These are phyloP conservation scores for Andrena haemorrhoa DNA, from an alignment of 2,888 invertebrate species.

Conservation along the genomic window DNA sequence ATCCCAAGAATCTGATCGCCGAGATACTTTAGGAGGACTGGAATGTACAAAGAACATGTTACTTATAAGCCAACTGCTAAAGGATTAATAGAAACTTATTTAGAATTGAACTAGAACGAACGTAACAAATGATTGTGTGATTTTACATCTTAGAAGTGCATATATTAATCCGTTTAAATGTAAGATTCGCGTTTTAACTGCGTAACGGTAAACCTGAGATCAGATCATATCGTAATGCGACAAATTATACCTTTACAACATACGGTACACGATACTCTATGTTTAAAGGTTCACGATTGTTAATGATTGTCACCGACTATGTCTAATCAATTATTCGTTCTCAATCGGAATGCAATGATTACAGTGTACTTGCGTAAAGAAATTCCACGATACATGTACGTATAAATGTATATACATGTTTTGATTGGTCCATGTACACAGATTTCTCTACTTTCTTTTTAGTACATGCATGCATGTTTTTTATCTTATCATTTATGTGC, in stretches of 20 bases:
- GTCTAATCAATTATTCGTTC: slow-evolving; percentile 42
- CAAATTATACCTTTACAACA: slow-evolving; percentile 21
- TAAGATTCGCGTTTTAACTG: neutral
- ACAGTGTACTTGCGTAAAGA: slow-evolving; percentile 59
- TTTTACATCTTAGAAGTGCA: slow-evolving; percentile 19
- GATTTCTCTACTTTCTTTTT: slow-evolving; percentile 53
- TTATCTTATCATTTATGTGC: slow-evolving; percentile 60
- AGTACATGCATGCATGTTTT: slow-evolving; percentile 64
- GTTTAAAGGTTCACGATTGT: slow-evolving; percentile 6
- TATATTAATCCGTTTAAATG: neutral
- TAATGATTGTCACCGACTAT: slow-evolving; percentile 22
- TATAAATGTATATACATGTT: slow-evolving; percentile 60
- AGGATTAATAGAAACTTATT: neutral
- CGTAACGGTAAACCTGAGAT: slow-evolving; percentile 1
- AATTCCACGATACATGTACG: slow-evolving; percentile 65
- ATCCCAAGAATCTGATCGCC: neutral
- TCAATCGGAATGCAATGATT: slow-evolving; percentile 58
- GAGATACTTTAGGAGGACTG: neutral
- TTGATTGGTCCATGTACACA: slow-evolving; percentile 54
- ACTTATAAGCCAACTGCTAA: neutral
- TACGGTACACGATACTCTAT: slow-evolving; percentile 23
- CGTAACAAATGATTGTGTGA: slow-evolving; percentile 29
- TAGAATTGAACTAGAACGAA: slow-evolving; percentile 2
- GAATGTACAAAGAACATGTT: neutral
- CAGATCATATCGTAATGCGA: slow-evolving; percentile 25